Conservation (phyloP, 2,888 invertebrate genomes). For the Mesorhabditis belari region DNA sequence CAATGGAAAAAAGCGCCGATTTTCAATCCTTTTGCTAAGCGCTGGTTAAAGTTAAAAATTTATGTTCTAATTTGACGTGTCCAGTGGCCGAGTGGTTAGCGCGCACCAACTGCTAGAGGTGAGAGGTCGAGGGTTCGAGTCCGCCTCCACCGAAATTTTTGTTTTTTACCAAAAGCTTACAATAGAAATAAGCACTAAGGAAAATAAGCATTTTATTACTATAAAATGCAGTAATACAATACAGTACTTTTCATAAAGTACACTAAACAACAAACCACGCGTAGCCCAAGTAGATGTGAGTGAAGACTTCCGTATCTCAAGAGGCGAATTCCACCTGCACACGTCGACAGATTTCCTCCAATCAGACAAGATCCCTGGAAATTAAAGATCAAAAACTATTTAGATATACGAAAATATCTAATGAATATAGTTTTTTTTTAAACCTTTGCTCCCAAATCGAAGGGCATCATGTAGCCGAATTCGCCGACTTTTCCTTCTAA, state of each 20-base stretch:
- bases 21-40: too few relatives aligned
- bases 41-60: too few relatives aligned
- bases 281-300: conserved; percentile 46
- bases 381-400: not conserved
- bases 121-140: too few relatives aligned
- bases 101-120: too few relatives aligned
- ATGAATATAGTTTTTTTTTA: not conserved
- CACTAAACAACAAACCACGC: conserved; percentile 19
- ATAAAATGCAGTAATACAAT: not conserved
- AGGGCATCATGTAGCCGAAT: conserved; percentile 75
- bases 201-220: too few relatives aligned
- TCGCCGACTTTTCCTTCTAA: conserved; percentile 71
- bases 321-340: conserved; percentile 89
- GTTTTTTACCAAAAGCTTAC: too few relatives aligned
- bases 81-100: too few relatives aligned
- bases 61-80: too few relatives aligned
- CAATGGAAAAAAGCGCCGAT: too few relatives aligned
- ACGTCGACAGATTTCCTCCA: conserved; percentile 90
- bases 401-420: not conserved
- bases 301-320: conserved; percentile 78
- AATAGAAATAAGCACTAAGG: too few relatives aligned
- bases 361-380: conserved; percentile 64
- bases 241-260: not conserved
- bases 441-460: conserved; percentile 85
- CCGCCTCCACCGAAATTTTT: too few relatives aligned